A percentile compares a stretch with the other conserved stretches of the same genome.
phyloP scores from a whole-genome alignment of 2,797 vertebrate genomes.

The Cheirogaleus major region DNA sequence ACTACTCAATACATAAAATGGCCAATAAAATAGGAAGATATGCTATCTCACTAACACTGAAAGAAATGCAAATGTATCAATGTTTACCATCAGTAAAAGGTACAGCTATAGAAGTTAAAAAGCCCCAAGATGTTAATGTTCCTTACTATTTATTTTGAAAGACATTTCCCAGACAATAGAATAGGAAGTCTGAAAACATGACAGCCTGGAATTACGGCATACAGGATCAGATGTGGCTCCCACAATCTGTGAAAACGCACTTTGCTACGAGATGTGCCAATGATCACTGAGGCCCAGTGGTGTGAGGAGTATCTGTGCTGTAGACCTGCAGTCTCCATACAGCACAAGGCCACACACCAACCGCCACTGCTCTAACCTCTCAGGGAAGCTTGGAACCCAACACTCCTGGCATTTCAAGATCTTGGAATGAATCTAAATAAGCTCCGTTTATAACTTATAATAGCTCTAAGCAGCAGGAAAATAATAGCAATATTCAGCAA shows the following conservation, averaged over 20 bases:
- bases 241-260: not conserved
- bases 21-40: not conserved
- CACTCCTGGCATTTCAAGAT: not conserved
- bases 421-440: not conserved
- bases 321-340: not conserved
- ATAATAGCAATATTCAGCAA: not conserved
- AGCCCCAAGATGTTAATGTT: not conserved
- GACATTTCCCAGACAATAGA: not conserved
- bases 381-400: not conserved
- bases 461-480: not conserved
- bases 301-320: not conserved
- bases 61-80: not conserved
- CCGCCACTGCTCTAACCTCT: not conserved
- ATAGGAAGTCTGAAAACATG: not conserved
- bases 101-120: not conserved
- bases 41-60: not conserved
- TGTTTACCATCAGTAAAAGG: not conserved
- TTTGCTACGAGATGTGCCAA: not conserved
- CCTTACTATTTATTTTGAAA: not conserved
- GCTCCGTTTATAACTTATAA: not conserved
- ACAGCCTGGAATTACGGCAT: not conserved
- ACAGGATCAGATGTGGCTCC: not conserved
- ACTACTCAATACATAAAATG: not conserved
- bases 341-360: not conserved
- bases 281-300: not conserved